Evolutionary conservation across 2,888 invertebrate species (phyloP), one percentile per base, ranked within the genome.

Genomic region (Philereme transversata): DNA sequence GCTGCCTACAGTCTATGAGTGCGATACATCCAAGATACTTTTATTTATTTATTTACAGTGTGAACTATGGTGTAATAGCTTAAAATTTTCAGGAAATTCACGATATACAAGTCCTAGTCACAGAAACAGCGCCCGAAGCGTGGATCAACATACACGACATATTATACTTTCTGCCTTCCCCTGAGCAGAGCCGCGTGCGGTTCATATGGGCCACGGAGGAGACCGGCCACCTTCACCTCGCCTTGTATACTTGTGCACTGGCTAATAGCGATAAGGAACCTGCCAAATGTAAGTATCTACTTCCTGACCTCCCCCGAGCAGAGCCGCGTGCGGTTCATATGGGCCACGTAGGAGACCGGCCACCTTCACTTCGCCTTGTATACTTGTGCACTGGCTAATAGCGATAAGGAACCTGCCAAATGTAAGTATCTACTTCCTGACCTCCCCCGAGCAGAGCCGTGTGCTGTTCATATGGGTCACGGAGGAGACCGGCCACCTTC

Each of bases 71-170:
- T 22, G 22, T 22, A 22, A 22, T 22, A 22, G 22, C 22, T 22
- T 2, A 22, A 22, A 1, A 22, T 22, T 22, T 22, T 22, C 76
- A 88, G 85, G 79, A 75, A 33, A 77, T 82, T 38, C 77, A 84
- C 68, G 86, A 82, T 43, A 77, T 81, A 45, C 87, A 91, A 69
- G 83, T 93, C 0, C 69, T 93, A 0, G 70, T 92, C 9, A 78
- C 83, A 4, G 92, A 93, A 60, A 66, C 79, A 0, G 87, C 94
- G 40, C 95, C 97, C 0, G 94, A 95, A 60, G 94, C 97, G n/a
- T 99, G 99, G 99, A 95, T 99, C 62, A 98, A 99, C 87, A 97
- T 98, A 3, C 97, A 98, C 83, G 98, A 99, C 82, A 93, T 98
- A 63, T 89, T 99, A 0, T 94, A 97, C 83, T 98, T 98, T 86